Conservation (phyloP, 2,888 invertebrate genomes). For the Hyppa rectilinea region DNA sequence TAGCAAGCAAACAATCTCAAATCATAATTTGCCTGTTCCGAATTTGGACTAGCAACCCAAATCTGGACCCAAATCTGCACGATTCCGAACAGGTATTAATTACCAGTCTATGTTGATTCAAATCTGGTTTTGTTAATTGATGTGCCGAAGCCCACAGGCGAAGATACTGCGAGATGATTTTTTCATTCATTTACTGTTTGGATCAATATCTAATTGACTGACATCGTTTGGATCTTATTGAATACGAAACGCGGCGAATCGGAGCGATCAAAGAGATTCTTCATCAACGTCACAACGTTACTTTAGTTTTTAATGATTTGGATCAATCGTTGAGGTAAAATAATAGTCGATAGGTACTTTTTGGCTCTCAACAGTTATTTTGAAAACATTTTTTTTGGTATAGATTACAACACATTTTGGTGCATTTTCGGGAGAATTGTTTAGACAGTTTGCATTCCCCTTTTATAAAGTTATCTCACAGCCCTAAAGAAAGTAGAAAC, state of each 20-base stretch:
- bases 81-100: constrained; percentile 41
- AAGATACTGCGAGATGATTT: constrained; percentile 15
- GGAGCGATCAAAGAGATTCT: constrained; percentile 17
- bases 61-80: constrained; percentile 23
- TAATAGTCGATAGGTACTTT: not conserved
- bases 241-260: constrained; percentile 6
- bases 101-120: constrained; percentile 16
- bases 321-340: not conserved
- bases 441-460: not conserved
- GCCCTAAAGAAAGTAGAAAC: not conserved
- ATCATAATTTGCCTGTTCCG: constrained; percentile 8
- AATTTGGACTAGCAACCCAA: not conserved
- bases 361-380: not conserved
- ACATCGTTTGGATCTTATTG: constrained; percentile 1
- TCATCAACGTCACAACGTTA: not conserved
- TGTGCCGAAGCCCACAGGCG: constrained; percentile 23
- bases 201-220: constrained; percentile 32
- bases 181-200: constrained; percentile 11
- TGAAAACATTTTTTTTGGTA: not conserved
- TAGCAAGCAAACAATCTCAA: constrained; percentile 20
- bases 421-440: not conserved
- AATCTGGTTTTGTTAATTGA: constrained; percentile 55
- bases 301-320: not conserved
- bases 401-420: not conserved
- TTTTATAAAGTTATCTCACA: not conserved